phyloP scores from a whole-genome alignment of 1,140 invertebrate genomes.

The Tyrophagus putrescentiae region DNA sequence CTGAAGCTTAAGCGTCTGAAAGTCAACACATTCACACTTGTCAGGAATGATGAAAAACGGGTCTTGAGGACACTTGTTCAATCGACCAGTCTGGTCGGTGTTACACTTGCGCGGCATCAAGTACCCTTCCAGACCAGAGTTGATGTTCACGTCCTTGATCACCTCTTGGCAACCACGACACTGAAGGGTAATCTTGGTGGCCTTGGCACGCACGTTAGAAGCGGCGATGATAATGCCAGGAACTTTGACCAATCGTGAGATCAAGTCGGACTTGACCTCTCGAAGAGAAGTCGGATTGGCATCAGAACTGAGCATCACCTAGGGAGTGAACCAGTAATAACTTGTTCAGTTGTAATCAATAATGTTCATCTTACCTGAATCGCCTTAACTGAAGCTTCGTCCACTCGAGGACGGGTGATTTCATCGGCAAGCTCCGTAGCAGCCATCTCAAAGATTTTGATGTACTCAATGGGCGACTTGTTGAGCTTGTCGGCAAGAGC shows the following conservation, averaged over 20 bases:
- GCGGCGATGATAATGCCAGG: slow-evolving; percentile 89
- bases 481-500: slow-evolving; percentile 75
- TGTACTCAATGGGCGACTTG: slow-evolving; percentile 79
- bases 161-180: slow-evolving; percentile 82
- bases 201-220: slow-evolving; percentile 83
- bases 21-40: slow-evolving; percentile 92
- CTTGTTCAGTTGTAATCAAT: slow-evolving; percentile 26
- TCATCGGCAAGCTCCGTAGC: slow-evolving; percentile 95
- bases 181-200: slow-evolving; percentile 83
- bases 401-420: slow-evolving; percentile 72
- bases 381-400: slow-evolving; percentile 36
- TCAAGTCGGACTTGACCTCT: slow-evolving; percentile 79
- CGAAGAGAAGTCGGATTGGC: slow-evolving; percentile 63
- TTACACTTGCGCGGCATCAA: slow-evolving; percentile 86
- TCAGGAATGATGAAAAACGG: slow-evolving; percentile 95
- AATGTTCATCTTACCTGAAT: slow-evolving; percentile 14
- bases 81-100: slow-evolving; percentile 66
- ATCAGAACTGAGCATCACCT: slow-evolving; percentile 73
- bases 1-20: slow-evolving; percentile 72
- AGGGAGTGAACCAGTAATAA: slow-evolving; percentile 50
- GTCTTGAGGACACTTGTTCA: slow-evolving; percentile 79
- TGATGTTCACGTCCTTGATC: slow-evolving; percentile 73
- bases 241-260: slow-evolving; percentile 84
- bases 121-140: slow-evolving; percentile 91
- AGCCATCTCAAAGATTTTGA: slow-evolving; percentile 91